Base-by-base conservation (phyloP, 2,113 vertebrate species). In the Baryphthengus martii region DNA sequence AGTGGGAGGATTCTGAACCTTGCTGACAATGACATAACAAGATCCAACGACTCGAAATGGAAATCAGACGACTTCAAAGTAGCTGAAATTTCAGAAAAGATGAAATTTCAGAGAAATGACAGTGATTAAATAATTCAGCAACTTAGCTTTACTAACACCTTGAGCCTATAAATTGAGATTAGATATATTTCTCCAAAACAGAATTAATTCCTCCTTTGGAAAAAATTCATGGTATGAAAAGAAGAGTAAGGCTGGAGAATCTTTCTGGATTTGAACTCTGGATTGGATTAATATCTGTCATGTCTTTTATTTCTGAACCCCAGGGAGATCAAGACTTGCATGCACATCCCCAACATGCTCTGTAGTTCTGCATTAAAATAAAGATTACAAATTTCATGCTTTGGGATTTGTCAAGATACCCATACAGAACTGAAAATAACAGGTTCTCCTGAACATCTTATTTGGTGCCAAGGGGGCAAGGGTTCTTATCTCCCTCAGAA, bases 1-100 rank as follows among this genome's bases (percentile, higher is more conserved):
- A 91, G 56, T 53, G 53, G 62, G 88, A 95, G 94, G 91, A 70
- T 73, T 97, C 95, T 96, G 89, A 95, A 94, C 89, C 77, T 94
- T 89, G 65, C 66, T 92, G 89, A 94, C 89, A 96, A 89, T 92
- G 87, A 73, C 84, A 95, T 92, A 95, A 93, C 7, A 11, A 92
- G 89, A 92, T 72, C 65, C 91, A 88, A 40, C 74, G 61, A 72
- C 86, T 90, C n/a, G 73, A 92, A 95, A 87, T 90, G 65, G 58
- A 95, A 90, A 97, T 95, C 25, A 89, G 61, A 74, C 63, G 76
- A 83, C 82, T 95, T 96, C 95, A 90, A 95, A 93, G 94, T 17
- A 90, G 52, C 13, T 63, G 53, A 71, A 88, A 77, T 88, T 78
- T 81, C 65, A 92, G 47, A 89, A 85, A 84, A 78, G 33, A 52